A percentile compares a stretch with the other conserved stretches of the same genome.
Conservation (phyloP, 2,888 invertebrate genomes). For the Clistopyga incitator region DNA sequence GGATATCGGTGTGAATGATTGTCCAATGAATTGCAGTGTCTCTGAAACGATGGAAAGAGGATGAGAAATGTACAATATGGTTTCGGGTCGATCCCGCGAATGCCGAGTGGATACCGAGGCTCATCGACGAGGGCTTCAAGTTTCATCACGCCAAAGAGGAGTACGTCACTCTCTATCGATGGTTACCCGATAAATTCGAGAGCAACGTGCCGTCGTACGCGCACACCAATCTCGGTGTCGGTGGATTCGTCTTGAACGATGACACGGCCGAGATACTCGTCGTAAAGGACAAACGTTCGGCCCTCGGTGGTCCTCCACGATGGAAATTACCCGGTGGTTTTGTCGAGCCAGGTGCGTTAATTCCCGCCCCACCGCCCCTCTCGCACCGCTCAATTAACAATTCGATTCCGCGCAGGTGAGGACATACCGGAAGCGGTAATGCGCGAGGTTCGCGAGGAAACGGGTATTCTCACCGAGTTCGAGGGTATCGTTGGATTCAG, state of each 20-base stretch:
- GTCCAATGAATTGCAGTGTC: conserved; percentile 86
- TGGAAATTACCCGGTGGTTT: conserved; percentile 98
- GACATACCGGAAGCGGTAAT: conserved; percentile 92
- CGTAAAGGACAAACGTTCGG: conserved; percentile 89
- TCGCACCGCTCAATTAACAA: too few relatives aligned
- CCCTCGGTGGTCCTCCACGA: conserved; percentile 51
- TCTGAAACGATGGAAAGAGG: conserved; percentile 88
- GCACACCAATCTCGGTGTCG: conserved; percentile 93
- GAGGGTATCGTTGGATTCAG: conserved; percentile 91
- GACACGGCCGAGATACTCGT: conserved; percentile 90
- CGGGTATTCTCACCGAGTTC: conserved; percentile 92
- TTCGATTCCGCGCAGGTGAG: conserved; percentile 87
- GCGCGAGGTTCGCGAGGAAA: conserved; percentile 96
- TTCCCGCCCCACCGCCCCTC: background rate
- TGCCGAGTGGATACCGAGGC: conserved; percentile 90
- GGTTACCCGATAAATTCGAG: conserved; percentile 89
- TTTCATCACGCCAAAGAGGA: conserved; percentile 94
- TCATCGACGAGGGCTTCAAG: conserved; percentile 92
- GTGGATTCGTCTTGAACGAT: conserved; percentile 93
- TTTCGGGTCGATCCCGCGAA: conserved; percentile 90
- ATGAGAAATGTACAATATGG: conserved; percentile 91
- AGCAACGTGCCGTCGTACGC: conserved; percentile 91
- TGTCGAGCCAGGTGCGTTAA: conserved; percentile 90
- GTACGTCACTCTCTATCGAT: conserved; percentile 92
- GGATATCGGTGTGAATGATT: too few relatives aligned